Conservation (phyloP, 1,140 invertebrate species). For the Pogonomyrmex californicus region DNA sequence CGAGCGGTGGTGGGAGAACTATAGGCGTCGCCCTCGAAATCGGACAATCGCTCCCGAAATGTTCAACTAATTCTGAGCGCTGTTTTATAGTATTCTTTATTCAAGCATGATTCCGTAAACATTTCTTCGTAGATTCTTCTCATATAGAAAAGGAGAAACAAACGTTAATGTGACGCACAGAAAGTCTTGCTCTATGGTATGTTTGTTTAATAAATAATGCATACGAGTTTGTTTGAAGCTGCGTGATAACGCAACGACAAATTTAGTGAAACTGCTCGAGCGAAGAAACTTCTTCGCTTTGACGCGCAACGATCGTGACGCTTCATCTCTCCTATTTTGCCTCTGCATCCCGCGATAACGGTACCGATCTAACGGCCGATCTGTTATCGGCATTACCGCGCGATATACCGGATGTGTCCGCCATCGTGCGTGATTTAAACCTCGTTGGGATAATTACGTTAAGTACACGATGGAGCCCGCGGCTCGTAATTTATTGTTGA, state of each 20-base stretch:
- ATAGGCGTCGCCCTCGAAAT: no score
- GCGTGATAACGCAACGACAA: background rate
- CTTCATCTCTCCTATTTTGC: slow-evolving; percentile 37
- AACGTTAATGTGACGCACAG: background rate
- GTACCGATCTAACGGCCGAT: slow-evolving; percentile 43
- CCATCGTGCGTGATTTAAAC: slow-evolving; percentile 1
- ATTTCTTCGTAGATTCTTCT: background rate
- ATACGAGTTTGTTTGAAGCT: background rate
- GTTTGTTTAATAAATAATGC: background rate
- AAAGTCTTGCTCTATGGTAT: background rate
- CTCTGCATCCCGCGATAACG: slow-evolving; percentile 62
- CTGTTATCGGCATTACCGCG: slow-evolving; percentile 40
- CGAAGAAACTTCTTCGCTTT: slow-evolving; percentile 9
- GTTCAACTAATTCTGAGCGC: no score
- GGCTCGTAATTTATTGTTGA: slow-evolving; percentile 8
- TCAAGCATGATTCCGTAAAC: background rate
- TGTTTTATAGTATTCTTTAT: background rate
- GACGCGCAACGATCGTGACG: background rate
- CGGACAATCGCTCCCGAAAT: no score
- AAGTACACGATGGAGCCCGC: slow-evolving; percentile 25
- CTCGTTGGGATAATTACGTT: slow-evolving; percentile 37
- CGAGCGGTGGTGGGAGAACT: no score
- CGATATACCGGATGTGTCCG: slow-evolving; percentile 2
- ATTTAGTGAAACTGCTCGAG: slow-evolving; percentile 6
- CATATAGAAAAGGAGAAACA: no score